phyloP scores from a whole-genome alignment of 2,888 invertebrate genomes.

The Aleiodes leptofemur region DNA sequence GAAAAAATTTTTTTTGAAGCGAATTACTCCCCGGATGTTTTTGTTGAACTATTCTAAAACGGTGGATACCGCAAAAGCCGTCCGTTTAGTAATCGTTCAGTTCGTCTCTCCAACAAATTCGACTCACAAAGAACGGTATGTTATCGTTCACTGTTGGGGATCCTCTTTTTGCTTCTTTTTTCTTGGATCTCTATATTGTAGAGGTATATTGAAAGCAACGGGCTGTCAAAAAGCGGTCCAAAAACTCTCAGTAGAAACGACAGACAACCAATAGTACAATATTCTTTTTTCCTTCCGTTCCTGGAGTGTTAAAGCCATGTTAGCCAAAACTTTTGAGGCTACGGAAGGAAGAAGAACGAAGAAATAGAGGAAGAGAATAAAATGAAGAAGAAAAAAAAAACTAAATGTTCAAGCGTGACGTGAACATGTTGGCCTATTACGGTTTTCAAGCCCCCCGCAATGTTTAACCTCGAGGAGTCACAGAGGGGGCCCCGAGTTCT shows the following conservation, averaged over 20 bases:
- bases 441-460: constrained; percentile 68
- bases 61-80: constrained; percentile 60
- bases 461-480: constrained; percentile 66
- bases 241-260: constrained; percentile 1
- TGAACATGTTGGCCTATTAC: constrained; percentile 67
- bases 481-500: constrained; percentile 57
- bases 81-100: constrained; percentile 63
- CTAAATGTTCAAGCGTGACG: constrained; percentile 52
- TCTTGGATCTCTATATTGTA: constrained; percentile 23
- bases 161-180: constrained; percentile 45
- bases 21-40: background rate
- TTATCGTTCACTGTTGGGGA: constrained; percentile 68
- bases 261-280: constrained; percentile 13
- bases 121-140: constrained; percentile 67
- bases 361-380: constrained; percentile 46
- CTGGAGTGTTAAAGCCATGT: constrained; percentile 19
- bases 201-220: constrained; percentile 1
- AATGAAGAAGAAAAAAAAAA: constrained; percentile 49
- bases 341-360: constrained; percentile 45
- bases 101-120: constrained; percentile 67
- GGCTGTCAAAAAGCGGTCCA: constrained; percentile 26
- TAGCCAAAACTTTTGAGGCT: constrained; percentile 29
- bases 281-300: constrained; percentile 29
- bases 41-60: background rate
- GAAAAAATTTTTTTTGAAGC: no score